Evolutionary conservation across 2,888 invertebrate genomes (phyloP).

Genomic region (Hirudinaria manillensis): DNA sequence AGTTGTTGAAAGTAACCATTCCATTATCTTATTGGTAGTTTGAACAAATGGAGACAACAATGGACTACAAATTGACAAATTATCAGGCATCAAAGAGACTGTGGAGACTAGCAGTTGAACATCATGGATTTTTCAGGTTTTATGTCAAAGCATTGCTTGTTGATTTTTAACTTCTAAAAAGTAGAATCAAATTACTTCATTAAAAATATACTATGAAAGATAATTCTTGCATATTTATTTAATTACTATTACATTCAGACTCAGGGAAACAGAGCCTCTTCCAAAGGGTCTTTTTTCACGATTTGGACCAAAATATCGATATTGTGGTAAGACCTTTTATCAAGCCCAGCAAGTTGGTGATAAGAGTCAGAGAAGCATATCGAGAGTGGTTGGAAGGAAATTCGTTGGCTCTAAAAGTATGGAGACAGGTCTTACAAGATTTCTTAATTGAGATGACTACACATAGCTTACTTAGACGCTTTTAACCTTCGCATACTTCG

Average conservation of each 20-base stretch:
- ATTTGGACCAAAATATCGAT: conserved; percentile 76
- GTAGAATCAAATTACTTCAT: conserved; percentile 69
- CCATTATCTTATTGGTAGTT: conserved; percentile 57
- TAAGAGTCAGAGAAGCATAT: conserved; percentile 77
- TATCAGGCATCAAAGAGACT: conserved; percentile 91
- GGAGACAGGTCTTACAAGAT: conserved; percentile 28
- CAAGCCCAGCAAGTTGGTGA: conserved; percentile 62
- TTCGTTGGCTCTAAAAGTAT: conserved; percentile 33
- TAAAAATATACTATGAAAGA: conserved; percentile 70
- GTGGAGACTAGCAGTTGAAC: conserved; percentile 98
- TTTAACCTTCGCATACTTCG: too few relatives aligned
- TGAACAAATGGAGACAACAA: conserved; percentile 90
- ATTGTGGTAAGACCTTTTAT: conserved; percentile 90
- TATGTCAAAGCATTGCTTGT: conserved; percentile 80
- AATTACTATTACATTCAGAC: conserved; percentile 56
- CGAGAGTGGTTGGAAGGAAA: conserved; percentile 53
- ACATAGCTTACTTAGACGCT: too few relatives aligned
- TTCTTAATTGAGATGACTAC: background rate
- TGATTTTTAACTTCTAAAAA: conserved; percentile 75
- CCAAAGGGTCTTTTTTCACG: conserved; percentile 63
- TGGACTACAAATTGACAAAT: conserved; percentile 89
- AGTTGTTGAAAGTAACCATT: background rate
- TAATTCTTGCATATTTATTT: background rate
- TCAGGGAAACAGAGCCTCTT: conserved; percentile 76
- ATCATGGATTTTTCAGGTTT: conserved; percentile 92